These are phyloP conservation scores for Pluvialis apricaria DNA, from an alignment of 2,113 vertebrate genomes.

Conservation along the genomic window DNA sequence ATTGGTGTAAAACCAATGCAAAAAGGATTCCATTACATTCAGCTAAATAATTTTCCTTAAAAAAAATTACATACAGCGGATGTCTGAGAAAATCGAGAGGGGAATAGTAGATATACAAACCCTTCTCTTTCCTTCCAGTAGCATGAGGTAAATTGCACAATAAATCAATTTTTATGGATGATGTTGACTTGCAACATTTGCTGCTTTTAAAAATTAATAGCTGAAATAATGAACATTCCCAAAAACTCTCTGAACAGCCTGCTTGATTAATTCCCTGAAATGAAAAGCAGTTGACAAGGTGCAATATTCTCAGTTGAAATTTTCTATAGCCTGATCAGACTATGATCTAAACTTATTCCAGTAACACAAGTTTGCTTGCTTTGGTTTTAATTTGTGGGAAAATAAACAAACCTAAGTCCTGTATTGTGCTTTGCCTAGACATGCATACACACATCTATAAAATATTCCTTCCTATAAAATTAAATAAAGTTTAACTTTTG, in stretches of 20 bases:
- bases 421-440: neutral
- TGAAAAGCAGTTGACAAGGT: constrained; percentile 71
- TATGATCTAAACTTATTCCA: neutral
- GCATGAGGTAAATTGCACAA: constrained; percentile 67
- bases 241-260: constrained; percentile 63
- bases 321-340: constrained; percentile 21
- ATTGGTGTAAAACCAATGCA: neutral
- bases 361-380: neutral
- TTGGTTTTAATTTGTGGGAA: constrained; percentile 45
- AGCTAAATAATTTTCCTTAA: constrained; percentile 54
- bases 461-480: constrained; percentile 39
- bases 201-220: constrained; percentile 81
- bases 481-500: constrained; percentile 59
- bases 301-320: constrained; percentile 62
- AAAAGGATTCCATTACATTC: constrained; percentile 37
- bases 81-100: constrained; percentile 15
- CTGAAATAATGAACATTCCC: constrained; percentile 79
- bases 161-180: constrained; percentile 78
- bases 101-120: constrained; percentile 7
- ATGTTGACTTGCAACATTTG: constrained; percentile 78
- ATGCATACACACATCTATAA: neutral
- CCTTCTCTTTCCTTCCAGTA: constrained; percentile 54
- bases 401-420: constrained; percentile 1
- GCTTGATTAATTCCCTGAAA: constrained; percentile 75
- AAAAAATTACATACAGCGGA: neutral